These are phyloP conservation scores for Rambutsinella grinnellia DNA, from an alignment of 2,888 invertebrate species.

Conservation along the genomic window DNA sequence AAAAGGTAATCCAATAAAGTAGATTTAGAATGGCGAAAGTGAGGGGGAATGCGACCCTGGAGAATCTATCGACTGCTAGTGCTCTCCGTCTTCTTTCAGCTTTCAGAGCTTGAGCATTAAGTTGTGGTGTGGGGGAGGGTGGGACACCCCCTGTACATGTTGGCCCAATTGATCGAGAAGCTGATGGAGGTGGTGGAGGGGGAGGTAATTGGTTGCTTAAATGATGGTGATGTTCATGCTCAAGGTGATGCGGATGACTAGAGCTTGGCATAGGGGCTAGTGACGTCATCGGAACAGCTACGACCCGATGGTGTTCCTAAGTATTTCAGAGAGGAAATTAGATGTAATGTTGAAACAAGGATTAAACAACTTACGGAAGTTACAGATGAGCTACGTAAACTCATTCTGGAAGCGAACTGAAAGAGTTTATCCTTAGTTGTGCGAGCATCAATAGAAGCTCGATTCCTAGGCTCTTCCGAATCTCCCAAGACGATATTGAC, in stretches of 20 bases:
- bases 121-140: constrained; percentile 71
- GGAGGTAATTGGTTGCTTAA: constrained; percentile 31
- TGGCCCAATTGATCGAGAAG: constrained; percentile 4
- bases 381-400: constrained; percentile 57
- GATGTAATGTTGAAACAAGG: not conserved
- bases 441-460: constrained; percentile 43
- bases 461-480: constrained; percentile 70
- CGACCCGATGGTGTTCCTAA: constrained; percentile 44
- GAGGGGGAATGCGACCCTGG: constrained; percentile 79
- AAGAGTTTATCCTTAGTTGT: constrained; percentile 57
- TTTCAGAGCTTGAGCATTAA: constrained; percentile 13
- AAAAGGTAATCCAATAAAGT: constrained; percentile 82
- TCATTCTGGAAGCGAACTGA: constrained; percentile 62
- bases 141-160: constrained; percentile 67
- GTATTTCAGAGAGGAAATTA: not conserved
- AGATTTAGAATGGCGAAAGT: constrained; percentile 78
- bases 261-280: constrained; percentile 2
- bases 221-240: constrained; percentile 31
- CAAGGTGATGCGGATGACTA: not conserved
- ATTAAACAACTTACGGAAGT: constrained; percentile 32
- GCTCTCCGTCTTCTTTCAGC: constrained; percentile 64
- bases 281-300: constrained; percentile 40
- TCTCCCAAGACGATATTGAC: constrained; percentile 88
- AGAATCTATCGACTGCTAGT: constrained; percentile 79
- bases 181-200: constrained; percentile 41